Conservation (phyloP, 2,888 invertebrate species). For the Eutolmus rufibarbis region DNA sequence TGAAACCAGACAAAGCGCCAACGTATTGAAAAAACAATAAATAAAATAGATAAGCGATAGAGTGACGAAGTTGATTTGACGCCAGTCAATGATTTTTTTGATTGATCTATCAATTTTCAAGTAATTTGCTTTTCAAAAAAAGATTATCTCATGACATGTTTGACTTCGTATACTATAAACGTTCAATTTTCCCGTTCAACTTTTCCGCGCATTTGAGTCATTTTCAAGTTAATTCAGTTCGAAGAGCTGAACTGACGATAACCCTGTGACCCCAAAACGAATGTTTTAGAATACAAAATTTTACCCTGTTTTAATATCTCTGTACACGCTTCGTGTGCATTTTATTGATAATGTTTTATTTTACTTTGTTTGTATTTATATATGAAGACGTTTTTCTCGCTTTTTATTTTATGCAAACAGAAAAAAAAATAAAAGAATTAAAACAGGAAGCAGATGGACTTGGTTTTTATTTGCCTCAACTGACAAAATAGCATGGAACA, state of each 20-base stretch:
- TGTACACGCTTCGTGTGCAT: background rate
- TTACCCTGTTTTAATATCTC: slow-evolving; percentile 1
- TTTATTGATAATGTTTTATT: background rate
- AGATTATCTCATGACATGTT: background rate
- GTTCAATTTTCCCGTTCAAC: background rate
- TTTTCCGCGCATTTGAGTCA: slow-evolving; percentile 7
- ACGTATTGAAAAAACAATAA: background rate
- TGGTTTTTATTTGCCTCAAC: background rate
- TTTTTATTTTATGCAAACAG: background rate
- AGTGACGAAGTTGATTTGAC: background rate
- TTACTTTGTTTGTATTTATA: background rate
- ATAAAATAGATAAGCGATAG: background rate
- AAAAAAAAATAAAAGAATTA: background rate
- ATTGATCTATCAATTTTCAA: background rate
- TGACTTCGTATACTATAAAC: background rate
- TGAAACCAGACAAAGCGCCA: background rate
- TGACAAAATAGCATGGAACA: background rate
- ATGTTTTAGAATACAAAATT: background rate
- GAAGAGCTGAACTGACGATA: background rate
- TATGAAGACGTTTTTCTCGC: background rate
- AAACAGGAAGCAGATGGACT: background rate
- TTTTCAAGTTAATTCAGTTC: slow-evolving; percentile 11
- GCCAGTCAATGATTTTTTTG: background rate
- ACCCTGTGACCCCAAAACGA: background rate
- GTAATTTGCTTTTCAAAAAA: background rate